Evolutionary conservation across 2,113 vertebrate genomes (phyloP), one percentile per base, ranked within the genome.

Genomic region (Leptobrachium ailaonicum): DNA sequence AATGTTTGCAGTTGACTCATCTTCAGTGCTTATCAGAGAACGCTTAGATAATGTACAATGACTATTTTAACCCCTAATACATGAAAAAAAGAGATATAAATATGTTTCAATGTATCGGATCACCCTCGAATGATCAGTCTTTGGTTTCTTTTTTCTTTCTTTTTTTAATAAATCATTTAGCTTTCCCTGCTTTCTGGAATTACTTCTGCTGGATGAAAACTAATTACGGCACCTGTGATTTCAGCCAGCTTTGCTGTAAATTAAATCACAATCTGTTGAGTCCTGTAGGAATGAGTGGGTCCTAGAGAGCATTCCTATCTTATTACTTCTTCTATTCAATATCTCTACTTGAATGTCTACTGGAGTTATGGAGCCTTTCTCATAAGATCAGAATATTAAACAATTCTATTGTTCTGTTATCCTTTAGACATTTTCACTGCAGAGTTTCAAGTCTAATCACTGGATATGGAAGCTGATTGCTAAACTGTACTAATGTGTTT

Each of bases 251-350:
- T 66, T 79, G 43, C 43, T 53, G 77, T 47, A 79, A 79, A 79
- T 79, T 71, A 73, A 79, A 79, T 79, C 77, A 64, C 77, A 79
- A 79, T 70, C 69, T 79, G 77, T 79, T 66, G 45, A 73, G 58
- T 73, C 77, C 70, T 79, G 41, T 53, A 73, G 68, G 69, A 79
- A 66, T 12, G 14, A 66, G 77, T 66, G 53, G 58, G 41, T 56
- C 13, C 56, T 54, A 43, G 60, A 72, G 69, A 79, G 47, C 62
- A 32, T 69, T 72, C 63, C 60, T 73, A 79, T 72, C 60, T 73
- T 71, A 79, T 79, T 72, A 40, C 76, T 58, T 77, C 13, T 77
- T 69, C 13, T 50, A 56, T 54, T 73, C 71, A 66, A 69, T 64
- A 44, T 72, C 67, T 71, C 68, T 71, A 11, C 58, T 66, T 50